Base-by-base conservation (phyloP, 1,140 invertebrate species). In the Heterodera schachtii region DNA sequence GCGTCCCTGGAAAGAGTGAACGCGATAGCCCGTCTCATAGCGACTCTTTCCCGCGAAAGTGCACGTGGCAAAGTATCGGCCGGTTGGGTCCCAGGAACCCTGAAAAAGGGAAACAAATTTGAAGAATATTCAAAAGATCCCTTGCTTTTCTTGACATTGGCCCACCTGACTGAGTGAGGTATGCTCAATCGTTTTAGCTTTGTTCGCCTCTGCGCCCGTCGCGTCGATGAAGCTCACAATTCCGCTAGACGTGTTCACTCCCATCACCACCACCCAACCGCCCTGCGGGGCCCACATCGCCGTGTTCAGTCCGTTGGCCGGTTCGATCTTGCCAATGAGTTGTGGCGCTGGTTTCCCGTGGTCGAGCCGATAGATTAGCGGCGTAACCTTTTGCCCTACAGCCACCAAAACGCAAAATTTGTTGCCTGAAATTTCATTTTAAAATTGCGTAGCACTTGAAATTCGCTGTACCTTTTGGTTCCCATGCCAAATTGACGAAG, bases 401-500 rank as follows among this genome's bases (percentile, higher is more conserved):
- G 87, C 88, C 16, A 83, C 75, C 46, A 89, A 75, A n/a, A 90
- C 89, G 47, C 85, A 87, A 73, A 89, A 90, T 79, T 86, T 88
- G 52, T 88, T 88, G 57, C 86, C 86, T 86, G 43, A 49, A 83
- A 69, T 21, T 52, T 9, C 19, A 84, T 66, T 0, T 49, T 69
- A 16, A 81, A 74, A 13, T 64, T n/a, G 8, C n/a, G n/a, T n/a
- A n/a, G 21, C 2, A n/a, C 46, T 47, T 44, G 44, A 5, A 41
- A 19, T 66, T 83, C 43, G 49, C 47, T 49, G 93, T 94, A 41
- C 97, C 97, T 52, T 96, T 93, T 0, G 97, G 97, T 90, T 99
- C 98, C 97, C 97, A 99, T 3, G 95, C 96, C 91, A 99, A 98
- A 0, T 96, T 95, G 85, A 96, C 93, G 79, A 98, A 97, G 79